These are phyloP conservation scores for Sebastolobus alascanus DNA, from an alignment of 2,797 vertebrate genomes.

Conservation along the genomic window DNA sequence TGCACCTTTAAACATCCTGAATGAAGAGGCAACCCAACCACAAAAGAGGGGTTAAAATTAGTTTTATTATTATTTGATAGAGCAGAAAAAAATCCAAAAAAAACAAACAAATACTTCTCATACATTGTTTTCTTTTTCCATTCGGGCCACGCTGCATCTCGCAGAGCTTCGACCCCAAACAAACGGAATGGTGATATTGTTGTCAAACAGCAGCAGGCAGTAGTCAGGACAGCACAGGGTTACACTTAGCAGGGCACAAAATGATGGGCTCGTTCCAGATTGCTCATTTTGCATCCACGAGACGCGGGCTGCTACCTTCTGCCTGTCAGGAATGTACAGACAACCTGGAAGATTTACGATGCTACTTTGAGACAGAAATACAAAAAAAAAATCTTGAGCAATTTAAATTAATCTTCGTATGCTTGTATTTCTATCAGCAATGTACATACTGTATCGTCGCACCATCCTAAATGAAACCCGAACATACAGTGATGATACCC, in stretches of 20 bases:
- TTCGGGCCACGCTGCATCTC: constrained; percentile 63
- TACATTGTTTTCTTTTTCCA: constrained; percentile 76
- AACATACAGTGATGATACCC: constrained; percentile 47
- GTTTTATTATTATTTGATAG: constrained; percentile 89
- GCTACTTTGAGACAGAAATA: constrained; percentile 56
- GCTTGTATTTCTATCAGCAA: constrained; percentile 45
- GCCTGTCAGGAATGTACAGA: constrained; percentile 75
- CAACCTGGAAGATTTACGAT: constrained; percentile 63
- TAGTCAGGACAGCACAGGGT: constrained; percentile 80
- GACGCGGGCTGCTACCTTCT: constrained; percentile 54
- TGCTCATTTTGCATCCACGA: constrained; percentile 58
- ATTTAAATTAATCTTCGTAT: constrained; percentile 30
- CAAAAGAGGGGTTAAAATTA: constrained; percentile 87
- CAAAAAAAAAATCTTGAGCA: constrained; percentile 9
- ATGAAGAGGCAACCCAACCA: constrained; percentile 45
- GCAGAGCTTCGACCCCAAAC: constrained; percentile 67
- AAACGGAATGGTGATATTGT: constrained; percentile 86
- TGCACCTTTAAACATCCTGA: neutral
- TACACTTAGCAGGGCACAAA: constrained; percentile 67
- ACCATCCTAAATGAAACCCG: constrained; percentile 56
- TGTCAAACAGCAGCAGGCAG: constrained; percentile 80
- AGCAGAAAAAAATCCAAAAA: constrained; percentile 70
- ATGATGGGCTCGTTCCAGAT: constrained; percentile 55
- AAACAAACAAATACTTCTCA: constrained; percentile 75
- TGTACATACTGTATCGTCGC: constrained; percentile 16